Evolutionary conservation across 1,140 invertebrate genomes (phyloP), one percentile per base, ranked within the genome.

Genomic region (Pseudachorutes palmiensis): DNA sequence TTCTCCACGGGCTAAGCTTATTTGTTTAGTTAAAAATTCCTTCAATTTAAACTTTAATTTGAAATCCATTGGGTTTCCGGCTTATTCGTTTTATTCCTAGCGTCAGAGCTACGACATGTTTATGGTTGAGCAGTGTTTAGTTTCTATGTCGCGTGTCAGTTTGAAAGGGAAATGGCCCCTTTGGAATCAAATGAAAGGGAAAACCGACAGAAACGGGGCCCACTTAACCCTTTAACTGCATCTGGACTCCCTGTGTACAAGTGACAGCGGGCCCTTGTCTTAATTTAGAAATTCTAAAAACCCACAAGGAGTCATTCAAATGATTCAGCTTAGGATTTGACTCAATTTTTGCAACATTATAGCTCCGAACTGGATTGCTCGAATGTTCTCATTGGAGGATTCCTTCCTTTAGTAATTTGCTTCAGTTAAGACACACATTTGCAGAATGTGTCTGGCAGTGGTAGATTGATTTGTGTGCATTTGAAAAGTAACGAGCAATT

Each of bases 191-290:
- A 55, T 55, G 51, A 55, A 55, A 55, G 51, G 51, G 51, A 55
- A 55, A 55, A 9, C 9, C 51, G 51, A 55, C 51, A 24, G 12
- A 55, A 55, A 55, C 9, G 9, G 51, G 24, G 24, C 12, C 12
- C 51, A 55, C 51, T 55, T 55, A 55, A 55, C 51, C 51, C 51
- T 55, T 55, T 55, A 22, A 3, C 24, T 55, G 24, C 51, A 55
- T 55, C 51, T 55, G 51, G 51, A 41, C 36, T 41, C 36, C 19
- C 36, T 19, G 36, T 9, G 36, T n/a, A n/a, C n/a, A n/a, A n/a
- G n/a, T n/a, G n/a, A n/a, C n/a, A n/a, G n/a, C n/a, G n/a, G n/a
- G n/a, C n/a, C n/a, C n/a, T n/a, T n/a, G n/a, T n/a, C n/a, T n/a
- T n/a, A n/a, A n/a, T n/a, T n/a, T n/a, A n/a, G n/a, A n/a, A n/a